phyloP scores from a whole-genome alignment of 2,113 vertebrate genomes.

The Ochotona princeps region DNA sequence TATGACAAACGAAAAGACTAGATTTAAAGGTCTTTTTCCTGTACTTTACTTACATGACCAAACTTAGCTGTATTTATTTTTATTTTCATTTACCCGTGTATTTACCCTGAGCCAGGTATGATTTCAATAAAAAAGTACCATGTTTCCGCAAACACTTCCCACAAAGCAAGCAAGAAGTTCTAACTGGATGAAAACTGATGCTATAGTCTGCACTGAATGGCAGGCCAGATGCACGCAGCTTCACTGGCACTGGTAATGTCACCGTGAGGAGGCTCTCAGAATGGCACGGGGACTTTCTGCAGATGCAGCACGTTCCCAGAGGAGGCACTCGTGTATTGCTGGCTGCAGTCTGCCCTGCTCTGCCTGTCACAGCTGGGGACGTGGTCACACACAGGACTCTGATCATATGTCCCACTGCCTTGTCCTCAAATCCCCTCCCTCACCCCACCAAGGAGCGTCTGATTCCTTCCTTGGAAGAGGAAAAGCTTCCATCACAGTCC shows the following conservation, averaged over 20 bases:
- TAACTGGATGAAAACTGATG: slow-evolving; percentile 26
- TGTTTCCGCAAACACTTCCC: slow-evolving; percentile 65
- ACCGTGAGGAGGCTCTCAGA: slow-evolving; percentile 55
- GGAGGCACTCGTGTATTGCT: slow-evolving; percentile 87
- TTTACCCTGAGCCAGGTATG: slow-evolving; percentile 45
- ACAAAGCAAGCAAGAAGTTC: slow-evolving; percentile 61
- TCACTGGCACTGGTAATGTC: slow-evolving; percentile 60
- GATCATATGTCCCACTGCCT: slow-evolving; percentile 54
- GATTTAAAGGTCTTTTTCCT: neutral
- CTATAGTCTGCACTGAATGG: slow-evolving; percentile 1
- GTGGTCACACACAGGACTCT: slow-evolving; percentile 59
- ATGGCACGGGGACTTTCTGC: slow-evolving; percentile 75
- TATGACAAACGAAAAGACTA: neutral
- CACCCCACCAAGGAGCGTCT: slow-evolving; percentile 61
- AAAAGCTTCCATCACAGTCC: slow-evolving; percentile 20
- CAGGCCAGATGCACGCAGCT: slow-evolving; percentile 64
- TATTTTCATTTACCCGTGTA: slow-evolving; percentile 23
- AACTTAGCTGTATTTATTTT: neutral
- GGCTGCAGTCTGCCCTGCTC: slow-evolving; percentile 71
- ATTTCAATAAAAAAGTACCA: slow-evolving; percentile 54
- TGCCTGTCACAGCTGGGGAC: slow-evolving; percentile 74
- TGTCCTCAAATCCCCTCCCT: slow-evolving; percentile 71
- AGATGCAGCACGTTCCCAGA: slow-evolving; percentile 84
- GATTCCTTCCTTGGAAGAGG: slow-evolving; percentile 58
- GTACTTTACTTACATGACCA: neutral